These are phyloP conservation scores for Hydrochoerus hydrochaeris DNA, from an alignment of 2,113 vertebrate genomes.

Conservation along the genomic window DNA sequence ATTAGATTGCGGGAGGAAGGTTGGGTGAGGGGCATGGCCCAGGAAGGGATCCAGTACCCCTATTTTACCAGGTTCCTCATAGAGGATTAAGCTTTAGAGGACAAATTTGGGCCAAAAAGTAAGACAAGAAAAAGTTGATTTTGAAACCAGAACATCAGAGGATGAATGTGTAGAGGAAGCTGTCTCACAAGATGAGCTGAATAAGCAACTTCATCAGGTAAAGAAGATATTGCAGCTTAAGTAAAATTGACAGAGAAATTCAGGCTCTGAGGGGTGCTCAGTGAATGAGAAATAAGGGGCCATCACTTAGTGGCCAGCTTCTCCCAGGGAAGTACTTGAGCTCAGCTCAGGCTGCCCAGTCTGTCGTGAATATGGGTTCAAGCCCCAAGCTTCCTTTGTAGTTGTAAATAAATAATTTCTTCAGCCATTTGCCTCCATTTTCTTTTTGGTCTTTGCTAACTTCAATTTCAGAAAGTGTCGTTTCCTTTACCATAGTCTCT, in stretches of 20 bases:
- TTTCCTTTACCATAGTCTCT: neutral
- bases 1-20: neutral
- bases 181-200: neutral
- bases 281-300: neutral
- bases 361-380: neutral
- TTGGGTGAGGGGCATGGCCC: neutral
- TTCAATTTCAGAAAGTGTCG: neutral
- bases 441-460: neutral
- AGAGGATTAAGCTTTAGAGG: neutral
- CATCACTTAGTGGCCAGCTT: rapidly evolving
- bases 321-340: neutral
- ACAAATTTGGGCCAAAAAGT: neutral
- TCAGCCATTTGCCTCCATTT: neutral
- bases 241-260: neutral
- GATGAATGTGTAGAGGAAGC: neutral
- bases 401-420: neutral
- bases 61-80: neutral
- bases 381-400: neutral
- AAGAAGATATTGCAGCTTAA: neutral
- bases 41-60: neutral
- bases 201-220: neutral
- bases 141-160: neutral
- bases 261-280: neutral
- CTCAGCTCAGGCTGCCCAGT: neutral
- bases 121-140: neutral